A percentile compares a stretch with the other conserved stretches of the same genome.
These are phyloP conservation scores for Drosophila obscura DNA, from an alignment of 1,140 invertebrate species.

Conservation along the genomic window DNA sequence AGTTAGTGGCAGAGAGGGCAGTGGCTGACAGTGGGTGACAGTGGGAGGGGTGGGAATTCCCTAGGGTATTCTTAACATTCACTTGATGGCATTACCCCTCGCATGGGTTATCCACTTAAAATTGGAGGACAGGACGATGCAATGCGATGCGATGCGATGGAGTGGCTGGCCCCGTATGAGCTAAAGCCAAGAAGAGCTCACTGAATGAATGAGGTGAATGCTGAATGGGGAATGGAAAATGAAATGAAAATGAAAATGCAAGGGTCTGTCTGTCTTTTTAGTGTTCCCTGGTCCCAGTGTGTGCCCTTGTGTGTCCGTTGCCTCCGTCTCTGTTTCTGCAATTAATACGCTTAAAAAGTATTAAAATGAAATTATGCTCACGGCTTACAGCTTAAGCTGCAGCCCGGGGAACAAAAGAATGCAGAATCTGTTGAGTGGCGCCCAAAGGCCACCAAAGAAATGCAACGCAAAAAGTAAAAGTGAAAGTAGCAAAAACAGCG, in stretches of 20 bases:
- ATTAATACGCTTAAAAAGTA: constrained; percentile 66
- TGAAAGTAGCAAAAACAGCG: constrained; percentile 4
- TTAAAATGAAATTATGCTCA: constrained; percentile 57
- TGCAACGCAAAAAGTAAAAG: not conserved
- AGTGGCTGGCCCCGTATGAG: not conserved
- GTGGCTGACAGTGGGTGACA: too few species aligned
- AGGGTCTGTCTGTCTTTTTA: not conserved
- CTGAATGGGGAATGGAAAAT: too few species aligned
- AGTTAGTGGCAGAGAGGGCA: not conserved
- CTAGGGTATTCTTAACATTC: constrained; percentile 30
- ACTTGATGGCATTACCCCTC: constrained; percentile 35
- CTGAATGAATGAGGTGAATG: too few species aligned
- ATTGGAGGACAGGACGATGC: constrained; percentile 12
- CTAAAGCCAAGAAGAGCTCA: too few species aligned
- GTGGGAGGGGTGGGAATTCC: constrained; percentile 6
- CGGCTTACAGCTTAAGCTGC: constrained; percentile 53
- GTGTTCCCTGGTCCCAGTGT: not conserved
- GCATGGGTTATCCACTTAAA: constrained; percentile 43
- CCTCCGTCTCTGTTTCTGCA: not conserved
- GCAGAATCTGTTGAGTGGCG: not conserved
- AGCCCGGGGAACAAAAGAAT: constrained; percentile 9
- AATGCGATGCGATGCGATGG: not conserved
- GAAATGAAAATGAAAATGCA: constrained; percentile 21
- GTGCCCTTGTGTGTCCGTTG: not conserved
- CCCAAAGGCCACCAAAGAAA: constrained; percentile 14